Evolutionary conservation across 1,140 invertebrate species (phyloP), one percentile per base, ranked within the genome.

Genomic region (Heliconius melpomene): DNA sequence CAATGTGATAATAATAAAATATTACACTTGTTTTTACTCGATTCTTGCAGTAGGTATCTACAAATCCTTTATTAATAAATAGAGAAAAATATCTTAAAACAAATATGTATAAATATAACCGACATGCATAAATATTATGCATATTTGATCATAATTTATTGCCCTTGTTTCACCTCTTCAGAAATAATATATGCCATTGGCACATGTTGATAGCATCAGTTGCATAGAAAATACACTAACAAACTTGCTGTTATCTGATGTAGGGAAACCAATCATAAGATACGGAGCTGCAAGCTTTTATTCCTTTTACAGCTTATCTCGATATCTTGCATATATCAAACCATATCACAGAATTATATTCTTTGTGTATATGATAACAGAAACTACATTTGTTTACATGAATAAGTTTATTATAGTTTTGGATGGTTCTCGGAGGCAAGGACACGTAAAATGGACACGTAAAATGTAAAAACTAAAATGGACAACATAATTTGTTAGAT

Each of bases 161-260:
- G 9, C 60, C 54, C 54, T 66, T 29, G 26, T 66, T 66, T n/a
- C 60, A 66, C 60, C 60, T 29, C 60, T 66, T 29, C 3, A 66
- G 60, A 66, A 66, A 66, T 66, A 66, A 29, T 66, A 29, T 66
- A 26, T 66, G 60, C 87, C 75, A 82, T 76, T 79, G 77, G 75
- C 79, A 66, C 78, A 16, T 11, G n/a, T 9, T 26, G 90, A 93
- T 92, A 91, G 89, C 81, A 84, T 74, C 79, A 82, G 83, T 85
- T 87, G 88, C 87, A 90, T 90, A 89, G 84, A 88, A 83, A 84
- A 87, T 84, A 86, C 72, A 78, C 76, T 81, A 75, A 77, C 79
- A 83, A 79, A 81, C 77, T 79, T 83, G 86, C 87, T 89, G 88
- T 87, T 86, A 85, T 85, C 75, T 74, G 46, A 60, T 80, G 78